Evolutionary conservation across 1,140 invertebrate species (phyloP).

Genomic region (Stegodyphus mimosarum): DNA sequence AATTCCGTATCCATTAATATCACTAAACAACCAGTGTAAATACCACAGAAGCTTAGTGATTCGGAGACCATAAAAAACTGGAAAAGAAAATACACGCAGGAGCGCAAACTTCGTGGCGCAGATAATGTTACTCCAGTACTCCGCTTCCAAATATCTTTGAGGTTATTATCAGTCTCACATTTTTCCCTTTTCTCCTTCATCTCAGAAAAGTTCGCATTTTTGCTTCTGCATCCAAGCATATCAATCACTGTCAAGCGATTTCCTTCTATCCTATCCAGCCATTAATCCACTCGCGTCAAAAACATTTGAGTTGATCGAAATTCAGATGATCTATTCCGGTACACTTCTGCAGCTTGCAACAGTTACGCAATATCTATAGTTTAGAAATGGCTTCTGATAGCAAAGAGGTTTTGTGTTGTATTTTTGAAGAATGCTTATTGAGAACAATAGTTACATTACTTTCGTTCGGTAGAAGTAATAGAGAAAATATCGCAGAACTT

Average conservation of each 20-base stretch:
- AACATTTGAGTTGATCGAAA: slow-evolving; percentile 56
- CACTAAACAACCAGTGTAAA: slow-evolving; percentile 19
- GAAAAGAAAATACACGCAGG: too few relatives aligned
- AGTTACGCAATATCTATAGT: slow-evolving; percentile 35
- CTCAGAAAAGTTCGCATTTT: slow-evolving; percentile 25
- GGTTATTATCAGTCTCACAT: slow-evolving; percentile 17
- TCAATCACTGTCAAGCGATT: slow-evolving; percentile 47
- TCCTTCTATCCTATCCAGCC: slow-evolving; percentile 14
- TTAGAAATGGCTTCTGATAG: neutral
- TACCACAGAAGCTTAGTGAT: slow-evolving; percentile 27
- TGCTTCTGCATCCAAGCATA: slow-evolving; percentile 42
- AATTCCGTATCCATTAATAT: neutral
- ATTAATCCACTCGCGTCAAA: slow-evolving; percentile 40
- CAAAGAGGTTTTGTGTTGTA: neutral
- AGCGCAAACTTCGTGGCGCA: neutral
- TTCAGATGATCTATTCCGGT: slow-evolving; percentile 52
- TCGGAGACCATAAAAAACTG: slow-evolving; percentile 5
- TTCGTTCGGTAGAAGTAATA: too few relatives aligned
- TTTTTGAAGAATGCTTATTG: too few relatives aligned
- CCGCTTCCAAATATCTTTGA: slow-evolving; percentile 32
- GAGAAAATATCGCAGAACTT: too few relatives aligned
- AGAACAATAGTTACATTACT: too few relatives aligned
- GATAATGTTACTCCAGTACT: slow-evolving; percentile 31
- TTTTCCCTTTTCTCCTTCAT: slow-evolving; percentile 15
- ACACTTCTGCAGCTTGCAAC: neutral